These are phyloP conservation scores for Megalops cyprinoides DNA, from an alignment of 2,797 vertebrate genomes.

Conservation along the genomic window DNA sequence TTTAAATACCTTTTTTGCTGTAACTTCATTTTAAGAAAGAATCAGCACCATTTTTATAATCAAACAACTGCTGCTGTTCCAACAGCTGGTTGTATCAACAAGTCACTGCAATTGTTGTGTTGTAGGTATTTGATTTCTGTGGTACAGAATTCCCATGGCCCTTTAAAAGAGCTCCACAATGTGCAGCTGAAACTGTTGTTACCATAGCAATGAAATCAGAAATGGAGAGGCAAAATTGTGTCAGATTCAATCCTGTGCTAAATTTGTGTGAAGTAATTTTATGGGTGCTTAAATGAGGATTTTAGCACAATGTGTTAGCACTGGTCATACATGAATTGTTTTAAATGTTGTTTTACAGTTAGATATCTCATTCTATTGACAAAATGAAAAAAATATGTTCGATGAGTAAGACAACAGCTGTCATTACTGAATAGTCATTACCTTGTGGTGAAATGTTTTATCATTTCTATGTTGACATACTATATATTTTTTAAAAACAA, in stretches of 20 bases:
- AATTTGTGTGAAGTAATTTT: constrained; percentile 8
- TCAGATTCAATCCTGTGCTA: neutral
- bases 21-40: no score
- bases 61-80: no score
- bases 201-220: constrained; percentile 35
- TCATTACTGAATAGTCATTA: no score
- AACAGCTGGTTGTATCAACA: neutral
- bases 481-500: no score
- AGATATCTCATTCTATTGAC: neutral
- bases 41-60: no score
- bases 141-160: constrained; percentile 9
- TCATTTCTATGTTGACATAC: no score
- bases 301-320: neutral
- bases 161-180: neutral
- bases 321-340: neutral
- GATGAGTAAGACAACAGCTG: neutral
- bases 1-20: no score
- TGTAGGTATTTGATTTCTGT: constrained; percentile 22
- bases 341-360: neutral
- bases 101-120: neutral
- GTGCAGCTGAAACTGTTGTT: constrained; percentile 21
- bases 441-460: no score
- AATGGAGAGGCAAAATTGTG: constrained; percentile 15
- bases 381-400: neutral
- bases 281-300: neutral